Conservation (phyloP, 2,113 vertebrate species). For the Solenodon paradoxus region DNA sequence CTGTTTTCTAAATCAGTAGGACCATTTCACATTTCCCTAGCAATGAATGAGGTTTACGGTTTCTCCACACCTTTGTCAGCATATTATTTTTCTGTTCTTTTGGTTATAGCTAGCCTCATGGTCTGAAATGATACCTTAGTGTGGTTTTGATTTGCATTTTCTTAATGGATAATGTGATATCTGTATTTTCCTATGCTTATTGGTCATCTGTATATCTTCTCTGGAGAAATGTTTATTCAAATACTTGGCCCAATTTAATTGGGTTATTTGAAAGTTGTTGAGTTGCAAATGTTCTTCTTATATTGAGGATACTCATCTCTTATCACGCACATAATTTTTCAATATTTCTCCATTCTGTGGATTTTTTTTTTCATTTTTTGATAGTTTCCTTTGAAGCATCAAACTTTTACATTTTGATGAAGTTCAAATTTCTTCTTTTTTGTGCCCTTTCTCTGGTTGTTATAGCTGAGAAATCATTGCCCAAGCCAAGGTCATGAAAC, state of each 20-base stretch:
- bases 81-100: background rate
- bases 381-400: background rate
- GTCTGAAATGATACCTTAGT: background rate
- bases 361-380: background rate
- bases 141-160: too few relatives aligned
- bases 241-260: background rate
- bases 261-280: background rate
- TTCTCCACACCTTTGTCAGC: too few relatives aligned
- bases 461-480: background rate
- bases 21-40: background rate
- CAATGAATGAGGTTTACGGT: too few relatives aligned
- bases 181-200: too few relatives aligned
- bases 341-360: background rate
- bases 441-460: background rate
- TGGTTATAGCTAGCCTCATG: background rate
- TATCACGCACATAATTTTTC: background rate
- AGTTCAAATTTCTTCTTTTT: background rate
- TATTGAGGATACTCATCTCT: background rate
- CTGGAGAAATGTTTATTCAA: background rate
- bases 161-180: too few relatives aligned
- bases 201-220: too few relatives aligned
- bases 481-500: background rate
- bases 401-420: background rate
- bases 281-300: background rate
- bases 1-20: background rate